These are phyloP conservation scores for Pseudococcus jackbeardsleyi DNA, from an alignment of 2,888 invertebrate species.

Conservation along the genomic window DNA sequence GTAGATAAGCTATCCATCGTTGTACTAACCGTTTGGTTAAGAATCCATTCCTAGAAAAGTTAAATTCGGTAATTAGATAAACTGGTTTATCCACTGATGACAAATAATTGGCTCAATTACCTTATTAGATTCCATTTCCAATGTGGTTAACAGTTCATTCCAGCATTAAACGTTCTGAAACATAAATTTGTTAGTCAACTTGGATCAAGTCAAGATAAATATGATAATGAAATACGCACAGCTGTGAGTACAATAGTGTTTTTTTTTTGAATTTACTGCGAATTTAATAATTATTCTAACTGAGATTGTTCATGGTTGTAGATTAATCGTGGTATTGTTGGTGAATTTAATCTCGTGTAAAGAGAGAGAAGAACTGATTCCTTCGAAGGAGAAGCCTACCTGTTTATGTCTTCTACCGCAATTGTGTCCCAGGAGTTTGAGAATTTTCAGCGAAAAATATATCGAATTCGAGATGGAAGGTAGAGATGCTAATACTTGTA, in stretches of 20 bases:
- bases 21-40: conserved; percentile 53
- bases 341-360: not conserved
- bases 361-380: conserved; percentile 46
- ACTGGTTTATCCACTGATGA: not conserved
- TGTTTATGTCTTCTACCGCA: conserved; percentile 47
- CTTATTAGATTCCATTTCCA: conserved; percentile 50
- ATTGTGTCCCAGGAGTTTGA: conserved; percentile 38
- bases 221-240: not conserved
- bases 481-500: not conserved
- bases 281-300: not conserved
- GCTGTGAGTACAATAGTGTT: not conserved
- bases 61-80: not conserved
- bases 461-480: not conserved
- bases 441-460: not conserved
- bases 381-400: conserved; percentile 30
- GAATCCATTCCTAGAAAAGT: conserved; percentile 56
- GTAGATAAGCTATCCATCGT: conserved; percentile 82
- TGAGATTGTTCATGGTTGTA: not conserved
- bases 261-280: not conserved
- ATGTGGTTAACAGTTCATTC: not conserved
- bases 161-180: not conserved
- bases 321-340: not conserved
- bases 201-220: not conserved
- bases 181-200: not conserved
- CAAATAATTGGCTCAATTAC: not conserved